Base-by-base conservation (phyloP, 2,888 invertebrate species). In the Mystacides longicornis region DNA sequence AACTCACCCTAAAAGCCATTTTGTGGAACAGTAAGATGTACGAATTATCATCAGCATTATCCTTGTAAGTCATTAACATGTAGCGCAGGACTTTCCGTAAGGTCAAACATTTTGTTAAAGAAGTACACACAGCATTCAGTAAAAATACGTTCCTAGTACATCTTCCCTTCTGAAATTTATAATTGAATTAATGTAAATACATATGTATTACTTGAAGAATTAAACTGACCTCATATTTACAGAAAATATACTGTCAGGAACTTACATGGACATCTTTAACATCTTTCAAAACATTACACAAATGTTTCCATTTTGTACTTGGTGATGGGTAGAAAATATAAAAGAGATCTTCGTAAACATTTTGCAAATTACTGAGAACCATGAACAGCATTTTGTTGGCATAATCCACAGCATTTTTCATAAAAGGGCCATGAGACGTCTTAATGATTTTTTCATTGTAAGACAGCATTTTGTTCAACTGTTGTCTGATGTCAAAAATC, bases 271-370 rank as follows among this genome's bases (percentile, higher is more conserved):
- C 7, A 72, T 85, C 86, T 72, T 84, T 85, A 58, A 74, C 71
- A 67, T 86, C 80, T 23, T 80, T 78, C n/a, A 93, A 72, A 57
- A 92, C 70, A 64, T 91, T 89, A 68, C 94, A 93, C 1, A 97
- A 74, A 65, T 91, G 90, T 62, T 87, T 87, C 95, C 96, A 96
- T 69, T 96, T 96, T 51, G 96, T 75, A 52, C 86, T 86, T 0
- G 92, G 89, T 0, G 94, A 95, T 0, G 97, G 96, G 71, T 93
- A 96, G 74, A 98, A 97, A 0, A 93, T 93, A 70, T 96, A 93
- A 67, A 94, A 97, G 67, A 96, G 94, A 2, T 89, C 81, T 1
- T 92, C 88, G 67, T 94, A 92, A 1, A 95, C 93, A 53, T 85
- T 83, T 63, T 95, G 93, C 55, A 93, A 93, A 69, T 97, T 95